Conservation (phyloP, 2,113 vertebrate genomes). For the Leptobrachium leishanense region DNA sequence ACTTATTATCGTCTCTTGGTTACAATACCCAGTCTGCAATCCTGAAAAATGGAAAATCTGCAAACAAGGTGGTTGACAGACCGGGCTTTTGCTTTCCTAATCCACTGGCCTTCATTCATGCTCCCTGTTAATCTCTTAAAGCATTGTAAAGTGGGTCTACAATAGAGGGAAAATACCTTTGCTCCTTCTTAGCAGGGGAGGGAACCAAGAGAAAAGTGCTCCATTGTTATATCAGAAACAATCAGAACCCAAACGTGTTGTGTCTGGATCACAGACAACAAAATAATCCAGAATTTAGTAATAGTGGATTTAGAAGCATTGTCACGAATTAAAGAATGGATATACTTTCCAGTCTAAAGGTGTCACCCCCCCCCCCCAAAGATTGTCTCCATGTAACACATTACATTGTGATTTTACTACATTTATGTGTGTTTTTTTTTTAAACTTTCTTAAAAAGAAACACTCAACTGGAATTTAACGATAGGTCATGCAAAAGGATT, state of each 20-base stretch:
- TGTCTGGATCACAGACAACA: background rate
- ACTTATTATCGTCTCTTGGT: constrained; percentile 80
- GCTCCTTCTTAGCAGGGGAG: constrained; percentile 81
- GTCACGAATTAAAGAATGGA: background rate
- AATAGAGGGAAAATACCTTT: constrained; percentile 82
- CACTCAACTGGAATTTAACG: no score
- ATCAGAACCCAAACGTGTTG: background rate
- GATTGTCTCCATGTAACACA: no score
- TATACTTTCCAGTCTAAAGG: background rate
- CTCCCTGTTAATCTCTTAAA: constrained; percentile 87
- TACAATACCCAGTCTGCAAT: constrained; percentile 68
- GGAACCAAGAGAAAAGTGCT: constrained; percentile 71
- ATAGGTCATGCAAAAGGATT: no score
- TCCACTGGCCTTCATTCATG: constrained; percentile 80
- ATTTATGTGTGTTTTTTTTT: no score
- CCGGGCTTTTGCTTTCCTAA: constrained; percentile 77
- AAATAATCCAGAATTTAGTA: background rate
- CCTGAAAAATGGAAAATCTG: constrained; percentile 78
- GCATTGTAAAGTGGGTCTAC: constrained; percentile 84
- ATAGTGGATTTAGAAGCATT: background rate
- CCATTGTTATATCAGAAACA: background rate
- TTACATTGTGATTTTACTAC: no score
- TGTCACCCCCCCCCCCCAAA: no score
- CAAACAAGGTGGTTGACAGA: constrained; percentile 77
- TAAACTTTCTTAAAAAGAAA: no score